Evolutionary conservation across 2,113 vertebrate genomes (phyloP), one percentile per base, ranked within the genome.

Genomic region (Archilochus colubris): DNA sequence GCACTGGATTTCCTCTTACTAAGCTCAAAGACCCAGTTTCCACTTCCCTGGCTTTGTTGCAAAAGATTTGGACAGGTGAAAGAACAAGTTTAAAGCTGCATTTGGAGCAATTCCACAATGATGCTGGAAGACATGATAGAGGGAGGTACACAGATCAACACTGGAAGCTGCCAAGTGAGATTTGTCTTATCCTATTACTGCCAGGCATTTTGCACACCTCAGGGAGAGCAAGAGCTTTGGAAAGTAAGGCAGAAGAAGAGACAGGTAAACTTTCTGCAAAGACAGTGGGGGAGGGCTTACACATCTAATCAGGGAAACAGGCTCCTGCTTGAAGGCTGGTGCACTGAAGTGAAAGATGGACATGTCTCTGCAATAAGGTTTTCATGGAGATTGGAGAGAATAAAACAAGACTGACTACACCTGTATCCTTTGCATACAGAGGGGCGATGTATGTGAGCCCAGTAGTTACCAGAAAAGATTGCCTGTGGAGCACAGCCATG

Each of bases 191-290:
- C 66, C 4, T n/a, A 91, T 86, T 92, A 77, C 73, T 75, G 92
- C 91, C 86, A 93, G 94, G 92, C 89, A 93, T 95, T 91, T 91
- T 90, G 88, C 79, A 74, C 82, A 87, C 88, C 88, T 86, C 50
- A 33, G 51, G 72, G 72, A 94, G 18, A 63, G 54, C 43, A 57
- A 62, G 82, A 36, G 63, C 51, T 83, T 33, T 68, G 75, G 33
- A 72, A 89, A 77, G 31, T 5, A 11, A 91, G 6, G 31, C 59
- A 67, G 48, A 21, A 74, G 76, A 88, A 86, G n/a, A 40, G 78
- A 55, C 43, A 69, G n/a, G 63, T 12, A 81, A 91, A 58, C 46
- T 18, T 89, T 82, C 67, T 55, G 59, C 61, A 73, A 40, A 75
- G 36, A 55, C 36, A n/a, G 24, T 6, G 43, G 30, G 12, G 79